Evolutionary conservation across 2,797 vertebrate genomes (phyloP).

Genomic region (Vespertilio murinus): DNA sequence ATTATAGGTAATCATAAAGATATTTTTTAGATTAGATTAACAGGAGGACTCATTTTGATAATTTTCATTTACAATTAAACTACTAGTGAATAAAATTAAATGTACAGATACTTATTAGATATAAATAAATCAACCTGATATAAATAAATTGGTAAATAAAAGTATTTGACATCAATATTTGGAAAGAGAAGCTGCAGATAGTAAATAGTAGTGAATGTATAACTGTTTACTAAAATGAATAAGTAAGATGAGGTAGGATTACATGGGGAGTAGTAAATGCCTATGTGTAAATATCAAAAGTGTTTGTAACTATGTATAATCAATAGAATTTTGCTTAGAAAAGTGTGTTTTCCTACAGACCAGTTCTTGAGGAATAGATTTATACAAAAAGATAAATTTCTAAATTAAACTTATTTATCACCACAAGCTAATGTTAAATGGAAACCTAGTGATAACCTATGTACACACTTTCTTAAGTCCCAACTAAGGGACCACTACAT

Average conservation of each 20-base stretch:
- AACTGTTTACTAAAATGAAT: background rate
- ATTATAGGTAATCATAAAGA: background rate
- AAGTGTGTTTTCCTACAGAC: background rate
- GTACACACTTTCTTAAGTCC: background rate
- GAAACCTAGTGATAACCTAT: background rate
- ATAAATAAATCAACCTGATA: background rate
- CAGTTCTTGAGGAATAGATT: background rate
- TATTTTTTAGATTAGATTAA: background rate
- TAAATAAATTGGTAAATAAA: background rate
- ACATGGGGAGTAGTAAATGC: background rate
- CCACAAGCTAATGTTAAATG: background rate
- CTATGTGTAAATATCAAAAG: background rate
- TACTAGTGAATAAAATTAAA: background rate
- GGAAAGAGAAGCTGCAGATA: background rate
- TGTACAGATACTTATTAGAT: background rate
- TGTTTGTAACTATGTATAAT: background rate
- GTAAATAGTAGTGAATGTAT: background rate
- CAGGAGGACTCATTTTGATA: background rate
- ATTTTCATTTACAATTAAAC: conserved; percentile 12
- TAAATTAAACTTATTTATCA: conserved; percentile 28
- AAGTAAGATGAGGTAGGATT: background rate
- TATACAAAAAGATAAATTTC: background rate
- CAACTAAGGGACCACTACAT: background rate
- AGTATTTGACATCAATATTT: background rate
- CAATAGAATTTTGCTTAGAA: conserved; percentile 6